A percentile compares a stretch with the other conserved stretches of the same genome.
Conservation (phyloP, 1,140 invertebrate species). For the Sarcophaga peregrina region DNA sequence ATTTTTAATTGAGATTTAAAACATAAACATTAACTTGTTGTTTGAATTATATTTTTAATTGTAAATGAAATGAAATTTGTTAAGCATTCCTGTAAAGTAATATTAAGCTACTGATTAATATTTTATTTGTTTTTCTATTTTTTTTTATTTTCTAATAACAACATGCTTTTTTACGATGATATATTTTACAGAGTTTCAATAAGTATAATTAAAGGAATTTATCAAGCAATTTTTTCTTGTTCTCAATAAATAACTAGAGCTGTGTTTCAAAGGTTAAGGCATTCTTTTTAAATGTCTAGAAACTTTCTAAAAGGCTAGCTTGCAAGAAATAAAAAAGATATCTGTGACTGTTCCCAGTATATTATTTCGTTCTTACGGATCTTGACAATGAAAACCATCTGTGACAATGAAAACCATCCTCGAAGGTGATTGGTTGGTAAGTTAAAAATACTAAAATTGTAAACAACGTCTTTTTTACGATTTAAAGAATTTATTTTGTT, state of each 20-base stretch:
- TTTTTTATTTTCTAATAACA: neutral
- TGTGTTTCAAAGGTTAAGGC: too few species aligned
- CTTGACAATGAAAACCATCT: too few species aligned
- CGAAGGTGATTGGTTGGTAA: too few species aligned
- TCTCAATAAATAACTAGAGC: neutral
- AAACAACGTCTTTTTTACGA: neutral
- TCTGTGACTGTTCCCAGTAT: too few species aligned
- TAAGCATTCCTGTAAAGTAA: neutral
- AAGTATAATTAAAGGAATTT: neutral
- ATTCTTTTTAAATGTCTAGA: too few species aligned
- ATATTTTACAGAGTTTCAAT: neutral
- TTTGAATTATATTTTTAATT: too few species aligned
- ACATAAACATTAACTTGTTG: too few species aligned
- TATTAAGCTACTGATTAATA: neutral
- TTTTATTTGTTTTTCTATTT: neutral
- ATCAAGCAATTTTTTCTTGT: neutral
- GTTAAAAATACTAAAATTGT: neutral
- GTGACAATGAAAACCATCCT: too few species aligned
- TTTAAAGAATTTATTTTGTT: constrained; percentile 24
- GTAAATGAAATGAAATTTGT: neutral
- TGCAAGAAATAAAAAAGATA: too few species aligned
- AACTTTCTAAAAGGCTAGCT: too few species aligned
- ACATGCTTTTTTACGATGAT: constrained; percentile 10
- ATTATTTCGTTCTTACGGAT: too few species aligned
- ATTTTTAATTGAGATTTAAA: too few species aligned